Conservation (phyloP, 2,113 vertebrate species). For the Hippocampus abdominalis region DNA sequence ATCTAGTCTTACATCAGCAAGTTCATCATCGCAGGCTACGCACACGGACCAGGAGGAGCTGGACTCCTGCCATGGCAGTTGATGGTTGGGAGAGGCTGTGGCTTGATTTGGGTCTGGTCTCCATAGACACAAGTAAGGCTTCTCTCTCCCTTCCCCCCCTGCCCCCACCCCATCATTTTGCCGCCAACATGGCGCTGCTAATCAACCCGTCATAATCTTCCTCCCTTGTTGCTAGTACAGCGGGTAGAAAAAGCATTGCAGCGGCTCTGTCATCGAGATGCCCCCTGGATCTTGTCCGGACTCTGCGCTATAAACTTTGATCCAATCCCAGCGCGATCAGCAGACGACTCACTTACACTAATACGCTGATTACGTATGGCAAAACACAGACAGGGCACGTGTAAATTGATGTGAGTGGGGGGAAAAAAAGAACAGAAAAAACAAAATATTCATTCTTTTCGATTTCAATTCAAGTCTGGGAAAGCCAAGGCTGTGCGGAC, state of each 20-base stretch:
- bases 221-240: constrained; percentile 42
- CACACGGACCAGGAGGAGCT: constrained; percentile 29
- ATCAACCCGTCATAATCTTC: constrained; percentile 75
- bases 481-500: constrained; percentile 13
- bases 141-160: constrained; percentile 21
- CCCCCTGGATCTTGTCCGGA: constrained; percentile 52
- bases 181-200: constrained; percentile 70
- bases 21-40: constrained; percentile 35
- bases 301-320: constrained; percentile 9
- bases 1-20: constrained; percentile 29
- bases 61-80: constrained; percentile 65
- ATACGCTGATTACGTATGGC: constrained; percentile 54
- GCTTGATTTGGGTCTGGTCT: constrained; percentile 66
- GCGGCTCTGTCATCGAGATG: constrained; percentile 53
- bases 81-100: constrained; percentile 73
- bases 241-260: constrained; percentile 39
- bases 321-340: constrained; percentile 52
- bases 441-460: background rate
- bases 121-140: constrained; percentile 28
- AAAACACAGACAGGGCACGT: constrained; percentile 40
- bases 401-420: constrained; percentile 43
- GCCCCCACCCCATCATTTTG: constrained; percentile 55
- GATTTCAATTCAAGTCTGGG: constrained; percentile 2
- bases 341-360: constrained; percentile 55
- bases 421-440: constrained; percentile 8